Evolutionary conservation across 2,113 vertebrate genomes (phyloP).

Genomic region (Fukomys damarensis): DNA sequence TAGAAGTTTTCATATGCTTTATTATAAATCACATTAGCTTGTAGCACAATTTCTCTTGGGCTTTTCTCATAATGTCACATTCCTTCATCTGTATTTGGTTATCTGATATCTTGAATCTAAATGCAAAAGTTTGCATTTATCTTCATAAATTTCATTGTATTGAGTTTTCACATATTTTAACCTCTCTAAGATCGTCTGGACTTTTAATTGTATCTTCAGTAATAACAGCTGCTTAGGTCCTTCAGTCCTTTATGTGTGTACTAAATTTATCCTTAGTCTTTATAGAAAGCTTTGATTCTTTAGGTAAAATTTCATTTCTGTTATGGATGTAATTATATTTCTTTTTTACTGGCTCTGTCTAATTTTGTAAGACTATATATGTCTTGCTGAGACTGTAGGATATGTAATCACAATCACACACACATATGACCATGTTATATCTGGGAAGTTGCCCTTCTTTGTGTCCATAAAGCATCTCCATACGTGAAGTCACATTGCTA

Average conservation of each 20-base stretch:
- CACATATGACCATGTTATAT: no score
- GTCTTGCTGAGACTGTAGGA: not conserved
- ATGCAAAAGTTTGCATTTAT: not conserved
- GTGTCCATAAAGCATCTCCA: not conserved
- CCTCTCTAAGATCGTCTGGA: not conserved
- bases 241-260: not conserved
- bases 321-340: not conserved
- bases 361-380: not conserved
- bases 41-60: not conserved
- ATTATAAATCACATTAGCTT: not conserved
- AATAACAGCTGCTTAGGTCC: not conserved
- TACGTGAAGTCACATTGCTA: not conserved
- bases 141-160: not conserved
- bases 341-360: not conserved
- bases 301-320: not conserved
- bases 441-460: not conserved
- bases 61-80: constrained; percentile 10
- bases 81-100: constrained; percentile 20
- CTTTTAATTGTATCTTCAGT: not conserved
- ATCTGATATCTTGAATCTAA: not conserved
- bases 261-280: not conserved
- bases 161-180: not conserved
- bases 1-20: not conserved
- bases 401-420: not conserved
- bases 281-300: not conserved